Conservation (phyloP, 1,140 invertebrate genomes). For the Ruditapes philippinarum region DNA sequence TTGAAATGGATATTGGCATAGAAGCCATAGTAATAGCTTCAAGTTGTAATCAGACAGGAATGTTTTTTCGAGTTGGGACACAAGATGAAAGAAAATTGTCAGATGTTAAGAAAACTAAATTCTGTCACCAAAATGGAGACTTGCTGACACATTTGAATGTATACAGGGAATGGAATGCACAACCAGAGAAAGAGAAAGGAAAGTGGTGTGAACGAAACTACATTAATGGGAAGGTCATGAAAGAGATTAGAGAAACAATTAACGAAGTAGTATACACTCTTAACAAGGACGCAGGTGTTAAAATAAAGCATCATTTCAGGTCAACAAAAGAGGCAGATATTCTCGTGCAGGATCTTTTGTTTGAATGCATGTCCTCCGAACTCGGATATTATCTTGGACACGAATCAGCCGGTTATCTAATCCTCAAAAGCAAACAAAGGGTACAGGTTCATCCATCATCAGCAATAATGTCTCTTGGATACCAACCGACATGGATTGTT, state of each 20-base stretch:
- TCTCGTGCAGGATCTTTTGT: constrained; percentile 71
- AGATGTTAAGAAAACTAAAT: constrained; percentile 91
- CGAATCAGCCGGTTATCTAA: constrained; percentile 77
- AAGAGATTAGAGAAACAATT: constrained; percentile 72
- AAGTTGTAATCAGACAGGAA: constrained; percentile 65
- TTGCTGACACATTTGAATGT: constrained; percentile 96
- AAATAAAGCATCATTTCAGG: constrained; percentile 71
- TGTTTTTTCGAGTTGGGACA: constrained; percentile 77
- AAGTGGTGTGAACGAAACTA: constrained; percentile 80
- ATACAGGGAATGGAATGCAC: constrained; percentile 88
- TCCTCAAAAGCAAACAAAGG: constrained; percentile 64
- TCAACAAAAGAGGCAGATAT: constrained; percentile 37
- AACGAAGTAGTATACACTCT: constrained; percentile 75
- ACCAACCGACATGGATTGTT: constrained; percentile 78
- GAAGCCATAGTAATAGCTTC: constrained; percentile 83
- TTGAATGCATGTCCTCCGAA: constrained; percentile 68
- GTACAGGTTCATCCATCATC: constrained; percentile 82
- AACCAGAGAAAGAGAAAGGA: constrained; percentile 74
- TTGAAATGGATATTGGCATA: constrained; percentile 88
- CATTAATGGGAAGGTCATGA: constrained; percentile 80
- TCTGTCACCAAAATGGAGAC: constrained; percentile 93
- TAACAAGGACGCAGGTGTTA: constrained; percentile 71
- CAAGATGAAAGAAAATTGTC: constrained; percentile 90
- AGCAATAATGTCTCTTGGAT: constrained; percentile 65
- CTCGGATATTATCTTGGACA: constrained; percentile 79